Evolutionary conservation across 2,797 vertebrate genomes (phyloP).

Genomic region (Dallia pectoralis): DNA sequence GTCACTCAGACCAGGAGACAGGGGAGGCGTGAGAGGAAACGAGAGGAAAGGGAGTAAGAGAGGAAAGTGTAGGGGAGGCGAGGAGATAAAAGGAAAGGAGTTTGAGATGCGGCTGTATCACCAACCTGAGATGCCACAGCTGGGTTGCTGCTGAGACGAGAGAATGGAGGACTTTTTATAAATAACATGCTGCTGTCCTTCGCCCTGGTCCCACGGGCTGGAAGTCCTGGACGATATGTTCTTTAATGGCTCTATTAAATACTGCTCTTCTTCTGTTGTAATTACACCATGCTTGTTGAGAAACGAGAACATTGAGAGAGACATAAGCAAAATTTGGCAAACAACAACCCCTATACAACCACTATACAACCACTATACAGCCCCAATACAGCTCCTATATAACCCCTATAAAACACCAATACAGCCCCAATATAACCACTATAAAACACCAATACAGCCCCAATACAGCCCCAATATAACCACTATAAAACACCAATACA

Average conservation of each 20-base stretch:
- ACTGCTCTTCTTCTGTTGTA: conserved; percentile 97
- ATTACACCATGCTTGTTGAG: conserved; percentile 91
- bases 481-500: too few relatives aligned
- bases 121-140: conserved; percentile 95
- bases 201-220: conserved; percentile 83
- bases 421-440: too few relatives aligned
- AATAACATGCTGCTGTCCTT: conserved; percentile 96
- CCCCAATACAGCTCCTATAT: too few relatives aligned
- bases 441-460: too few relatives aligned
- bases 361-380: too few relatives aligned
- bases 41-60: background rate
- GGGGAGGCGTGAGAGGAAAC: background rate
- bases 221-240: conserved; percentile 85
- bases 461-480: too few relatives aligned
- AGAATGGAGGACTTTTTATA: conserved; percentile 95
- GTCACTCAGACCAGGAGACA: conserved; percentile 51
- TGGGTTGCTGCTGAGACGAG: conserved; percentile 78
- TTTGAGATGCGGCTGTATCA: conserved; percentile 44
- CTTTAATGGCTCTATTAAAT: conserved; percentile 98
- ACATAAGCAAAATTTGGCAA: conserved; percentile 30
- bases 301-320: conserved; percentile 44
- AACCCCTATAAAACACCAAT: too few relatives aligned
- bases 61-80: too few relatives aligned
- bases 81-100: background rate
- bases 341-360: background rate